Percentiles rank a stretch among this genome's conserved stretches.
phyloP scores from a whole-genome alignment of 2,888 invertebrate species.

The Gerris lacustris region DNA sequence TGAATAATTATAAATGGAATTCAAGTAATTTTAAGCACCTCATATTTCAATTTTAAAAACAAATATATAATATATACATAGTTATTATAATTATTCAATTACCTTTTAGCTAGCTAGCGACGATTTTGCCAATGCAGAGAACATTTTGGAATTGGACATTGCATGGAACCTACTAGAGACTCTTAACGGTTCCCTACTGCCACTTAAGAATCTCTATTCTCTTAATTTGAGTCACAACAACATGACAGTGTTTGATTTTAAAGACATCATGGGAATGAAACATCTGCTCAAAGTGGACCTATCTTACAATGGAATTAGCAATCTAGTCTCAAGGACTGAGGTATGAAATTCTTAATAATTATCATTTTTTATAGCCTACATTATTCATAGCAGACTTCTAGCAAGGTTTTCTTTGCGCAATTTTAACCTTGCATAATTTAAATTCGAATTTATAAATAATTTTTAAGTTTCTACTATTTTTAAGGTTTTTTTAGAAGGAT shows the following conservation, averaged over 20 bases:
- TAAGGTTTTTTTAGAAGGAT: too few species aligned
- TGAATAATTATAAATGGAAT: neutral
- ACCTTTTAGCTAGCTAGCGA: constrained; percentile 51
- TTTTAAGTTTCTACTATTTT: too few species aligned
- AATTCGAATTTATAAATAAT: too few species aligned
- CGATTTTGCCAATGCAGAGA: constrained; percentile 60
- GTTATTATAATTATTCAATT: too few species aligned
- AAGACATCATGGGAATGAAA: constrained; percentile 62
- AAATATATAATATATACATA: too few species aligned
- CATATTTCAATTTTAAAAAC: too few species aligned
- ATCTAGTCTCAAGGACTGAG: constrained; percentile 52
- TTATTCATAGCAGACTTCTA: too few species aligned
- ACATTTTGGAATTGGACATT: constrained; percentile 55
- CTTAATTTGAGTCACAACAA: constrained; percentile 65
- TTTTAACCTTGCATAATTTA: too few species aligned
- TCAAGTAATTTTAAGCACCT: neutral
- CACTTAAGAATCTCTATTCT: constrained; percentile 52
- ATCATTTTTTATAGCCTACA: neutral
- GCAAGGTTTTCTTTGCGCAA: too few species aligned
- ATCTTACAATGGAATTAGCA: constrained; percentile 60
- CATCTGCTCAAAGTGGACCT: constrained; percentile 60
- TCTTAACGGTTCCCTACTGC: constrained; percentile 58
- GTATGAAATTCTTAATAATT: constrained; percentile 37
- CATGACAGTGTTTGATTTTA: constrained; percentile 63
- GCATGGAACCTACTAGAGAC: constrained; percentile 59